phyloP scores from a whole-genome alignment of 2,797 vertebrate genomes.

The Gobio occitaniae region DNA sequence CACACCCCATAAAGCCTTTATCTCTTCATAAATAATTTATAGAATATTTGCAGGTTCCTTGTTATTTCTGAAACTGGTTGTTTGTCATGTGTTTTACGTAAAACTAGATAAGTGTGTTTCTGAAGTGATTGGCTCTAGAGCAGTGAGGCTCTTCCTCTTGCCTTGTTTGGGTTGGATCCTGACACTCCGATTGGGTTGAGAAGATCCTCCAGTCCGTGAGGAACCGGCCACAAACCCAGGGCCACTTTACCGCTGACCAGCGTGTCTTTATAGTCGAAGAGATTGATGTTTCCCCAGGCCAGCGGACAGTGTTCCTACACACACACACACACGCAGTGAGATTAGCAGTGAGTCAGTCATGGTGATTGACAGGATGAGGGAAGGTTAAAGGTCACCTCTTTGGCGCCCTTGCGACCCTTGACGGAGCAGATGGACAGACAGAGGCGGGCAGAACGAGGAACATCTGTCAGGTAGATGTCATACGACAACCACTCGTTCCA shows the following conservation, averaged over 20 bases:
- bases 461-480: conserved; percentile 67
- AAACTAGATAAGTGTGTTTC: no score
- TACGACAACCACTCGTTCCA: conserved; percentile 74
- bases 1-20: no score
- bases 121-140: no score
- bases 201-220: conserved; percentile 73
- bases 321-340: conserved; percentile 39
- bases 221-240: conserved; percentile 71
- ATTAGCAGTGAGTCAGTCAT: background rate
- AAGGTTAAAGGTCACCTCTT: conserved; percentile 62
- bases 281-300: conserved; percentile 74
- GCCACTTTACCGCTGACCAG: conserved; percentile 72
- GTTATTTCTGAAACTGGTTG: no score
- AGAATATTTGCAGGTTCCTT: no score
- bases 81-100: no score
- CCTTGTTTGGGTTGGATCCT: conserved; percentile 74
- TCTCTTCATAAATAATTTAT: no score
- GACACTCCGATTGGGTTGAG: conserved; percentile 74
- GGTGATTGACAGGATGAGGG: background rate
- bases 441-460: conserved; percentile 69
- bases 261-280: conserved; percentile 73
- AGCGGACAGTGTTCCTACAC: conserved; percentile 72
- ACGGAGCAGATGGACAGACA: conserved; percentile 75
- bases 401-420: conserved; percentile 66
- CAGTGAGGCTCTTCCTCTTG: conserved; percentile 23